phyloP scores from a whole-genome alignment of 1,140 invertebrate species.

The Cydia strobilella region DNA sequence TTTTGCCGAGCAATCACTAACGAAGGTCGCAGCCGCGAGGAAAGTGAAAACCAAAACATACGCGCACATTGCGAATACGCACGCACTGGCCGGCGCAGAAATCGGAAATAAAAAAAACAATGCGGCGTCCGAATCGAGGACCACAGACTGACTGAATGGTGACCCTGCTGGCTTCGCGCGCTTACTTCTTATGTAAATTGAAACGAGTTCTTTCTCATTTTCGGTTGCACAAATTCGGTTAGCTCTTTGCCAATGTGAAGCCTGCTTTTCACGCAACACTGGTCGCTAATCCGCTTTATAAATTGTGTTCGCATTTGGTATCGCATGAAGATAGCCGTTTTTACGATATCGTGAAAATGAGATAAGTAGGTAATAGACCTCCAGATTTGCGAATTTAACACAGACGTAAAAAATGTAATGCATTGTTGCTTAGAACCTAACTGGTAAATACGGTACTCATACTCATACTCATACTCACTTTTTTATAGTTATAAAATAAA shows the following conservation, averaged over 20 bases:
- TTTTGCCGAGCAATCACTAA: slow-evolving; percentile 50
- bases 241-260: slow-evolving; percentile 68
- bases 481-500: neutral
- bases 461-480: no score
- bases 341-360: slow-evolving; percentile 19
- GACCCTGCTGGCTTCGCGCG: slow-evolving; percentile 48
- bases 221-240: slow-evolving; percentile 70
- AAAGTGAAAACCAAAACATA: slow-evolving; percentile 55
- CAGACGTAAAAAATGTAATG: slow-evolving; percentile 1
- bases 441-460: neutral
- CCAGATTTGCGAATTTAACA: neutral
- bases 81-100: slow-evolving; percentile 40
- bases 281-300: slow-evolving; percentile 65
- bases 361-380: slow-evolving; percentile 7
- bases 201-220: slow-evolving; percentile 73
- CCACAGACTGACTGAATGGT: slow-evolving; percentile 49
- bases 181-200: slow-evolving; percentile 62
- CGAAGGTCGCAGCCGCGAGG: slow-evolving; percentile 48
- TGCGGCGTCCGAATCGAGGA: slow-evolving; percentile 43
- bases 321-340: slow-evolving; percentile 24
- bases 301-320: slow-evolving; percentile 44
- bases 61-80: slow-evolving; percentile 57
- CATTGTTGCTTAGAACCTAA: neutral
- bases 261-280: slow-evolving; percentile 69
- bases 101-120: slow-evolving; percentile 38